phyloP scores from a whole-genome alignment of 64 coral and sea anemone genomes.

The Catalaphyllia jardinei region DNA sequence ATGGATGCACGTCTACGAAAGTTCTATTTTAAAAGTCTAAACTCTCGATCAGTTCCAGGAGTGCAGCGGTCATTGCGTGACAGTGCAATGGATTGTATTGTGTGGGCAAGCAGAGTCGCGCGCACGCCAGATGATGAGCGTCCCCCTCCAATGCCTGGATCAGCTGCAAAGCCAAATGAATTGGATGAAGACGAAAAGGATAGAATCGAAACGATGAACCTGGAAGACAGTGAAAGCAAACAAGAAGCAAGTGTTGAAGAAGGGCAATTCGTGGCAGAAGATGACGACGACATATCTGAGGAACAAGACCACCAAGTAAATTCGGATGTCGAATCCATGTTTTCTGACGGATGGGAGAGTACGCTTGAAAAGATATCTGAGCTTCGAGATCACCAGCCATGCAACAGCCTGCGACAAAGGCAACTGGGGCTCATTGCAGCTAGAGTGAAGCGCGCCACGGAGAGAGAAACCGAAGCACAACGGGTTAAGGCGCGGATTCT shows the following conservation, averaged over 20 bases:
- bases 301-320: too few relatives aligned
- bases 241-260: background rate
- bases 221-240: background rate
- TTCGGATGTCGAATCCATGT: too few relatives aligned
- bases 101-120: background rate
- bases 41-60: background rate
- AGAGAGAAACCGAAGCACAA: too few relatives aligned
- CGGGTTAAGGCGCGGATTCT: too few relatives aligned
- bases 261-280: too few relatives aligned
- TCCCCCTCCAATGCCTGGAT: background rate
- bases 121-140: background rate
- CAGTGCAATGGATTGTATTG: slow-evolving; percentile 26
- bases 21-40: slow-evolving; percentile 23
- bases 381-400: too few relatives aligned
- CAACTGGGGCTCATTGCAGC: background rate
- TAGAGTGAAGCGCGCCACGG: background rate
- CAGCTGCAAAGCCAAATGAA: background rate
- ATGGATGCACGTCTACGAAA: slow-evolving; percentile 5
- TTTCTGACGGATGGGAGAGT: too few relatives aligned
- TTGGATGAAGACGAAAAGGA: background rate
- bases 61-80: background rate
- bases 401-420: too few relatives aligned
- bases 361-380: too few relatives aligned
- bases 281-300: too few relatives aligned
- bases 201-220: background rate